These are phyloP conservation scores for Percina caprodes DNA, from an alignment of 2,113 vertebrate genomes.

Conservation along the genomic window DNA sequence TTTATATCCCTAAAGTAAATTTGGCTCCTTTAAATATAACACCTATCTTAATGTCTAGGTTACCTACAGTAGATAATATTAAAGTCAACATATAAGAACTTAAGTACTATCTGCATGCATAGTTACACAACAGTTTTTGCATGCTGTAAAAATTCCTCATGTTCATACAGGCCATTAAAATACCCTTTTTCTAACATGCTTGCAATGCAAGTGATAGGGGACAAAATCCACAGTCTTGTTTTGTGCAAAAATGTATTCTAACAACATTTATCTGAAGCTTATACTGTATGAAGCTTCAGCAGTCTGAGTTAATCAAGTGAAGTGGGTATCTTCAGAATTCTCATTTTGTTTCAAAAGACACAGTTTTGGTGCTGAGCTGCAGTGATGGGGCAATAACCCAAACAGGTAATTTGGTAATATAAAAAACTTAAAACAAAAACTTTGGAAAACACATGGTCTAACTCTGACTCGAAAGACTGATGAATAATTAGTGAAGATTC, in stretches of 20 bases:
- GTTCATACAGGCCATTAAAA: not conserved
- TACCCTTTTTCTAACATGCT: not conserved
- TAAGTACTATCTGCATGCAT: not conserved
- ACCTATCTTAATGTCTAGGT: not conserved
- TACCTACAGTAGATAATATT: not conserved
- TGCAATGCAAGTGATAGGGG: not conserved
- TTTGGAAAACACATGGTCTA: not conserved
- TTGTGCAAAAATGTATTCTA: not conserved
- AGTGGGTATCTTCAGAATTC: not conserved
- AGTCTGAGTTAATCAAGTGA: not conserved
- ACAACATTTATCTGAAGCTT: not conserved
- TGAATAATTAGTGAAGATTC: slow-evolving; percentile 17
- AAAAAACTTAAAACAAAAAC: too few relatives aligned
- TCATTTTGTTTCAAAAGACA: not conserved
- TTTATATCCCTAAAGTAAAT: not conserved
- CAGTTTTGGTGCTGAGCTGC: not conserved
- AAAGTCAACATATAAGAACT: not conserved
- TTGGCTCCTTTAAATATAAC: not conserved
- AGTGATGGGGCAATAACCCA: not conserved
- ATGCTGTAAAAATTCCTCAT: not conserved
- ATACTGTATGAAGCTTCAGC: too few relatives aligned
- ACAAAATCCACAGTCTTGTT: not conserved
- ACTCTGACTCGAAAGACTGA: not conserved
- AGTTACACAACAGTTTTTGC: not conserved
- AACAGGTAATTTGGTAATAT: not conserved